Evolutionary conservation across 1,140 invertebrate genomes (phyloP).

Genomic region (Pectinophora gossypiella): DNA sequence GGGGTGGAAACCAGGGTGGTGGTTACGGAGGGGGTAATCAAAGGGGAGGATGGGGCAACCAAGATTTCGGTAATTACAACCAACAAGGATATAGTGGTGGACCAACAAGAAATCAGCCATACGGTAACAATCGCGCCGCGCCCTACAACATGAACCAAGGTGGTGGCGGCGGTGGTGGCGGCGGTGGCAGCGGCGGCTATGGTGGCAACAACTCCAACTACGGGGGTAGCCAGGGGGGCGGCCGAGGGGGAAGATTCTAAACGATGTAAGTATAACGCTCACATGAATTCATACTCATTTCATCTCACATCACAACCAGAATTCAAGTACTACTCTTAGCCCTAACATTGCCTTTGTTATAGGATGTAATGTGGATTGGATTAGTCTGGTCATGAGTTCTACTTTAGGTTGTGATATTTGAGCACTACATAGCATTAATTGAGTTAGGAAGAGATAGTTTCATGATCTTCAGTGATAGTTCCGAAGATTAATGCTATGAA

Average conservation of each 20-base stretch:
- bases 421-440: conserved; percentile 66
- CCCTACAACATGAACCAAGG: conserved; percentile 80
- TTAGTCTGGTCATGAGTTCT: not conserved
- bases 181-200: conserved; percentile 43
- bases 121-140: conserved; percentile 76
- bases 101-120: conserved; percentile 80
- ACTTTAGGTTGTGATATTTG: conserved; percentile 21
- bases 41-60: conserved; percentile 67
- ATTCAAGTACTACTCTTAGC: conserved; percentile 10
- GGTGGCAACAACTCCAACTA: conserved; percentile 39
- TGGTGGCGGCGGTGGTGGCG: conserved; percentile 65
- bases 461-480: conserved; percentile 31
- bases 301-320: conserved; percentile 20
- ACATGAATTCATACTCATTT: conserved; percentile 12
- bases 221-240: conserved; percentile 40
- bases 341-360: not conserved
- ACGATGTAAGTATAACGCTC: conserved; percentile 40
- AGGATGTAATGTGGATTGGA: conserved; percentile 8
- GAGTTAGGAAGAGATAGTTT: conserved; percentile 42
- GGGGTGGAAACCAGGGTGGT: conserved; percentile 44
- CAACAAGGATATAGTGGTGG: conserved; percentile 86
- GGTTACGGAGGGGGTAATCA: conserved; percentile 29
- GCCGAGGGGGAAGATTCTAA: conserved; percentile 58
- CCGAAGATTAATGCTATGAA: conserved; percentile 64
- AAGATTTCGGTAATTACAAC: conserved; percentile 84